Percentiles rank a stretch among this genome's conserved stretches.
Conservation (phyloP, 2,888 invertebrate species). For the Ariolimax columbianus region DNA sequence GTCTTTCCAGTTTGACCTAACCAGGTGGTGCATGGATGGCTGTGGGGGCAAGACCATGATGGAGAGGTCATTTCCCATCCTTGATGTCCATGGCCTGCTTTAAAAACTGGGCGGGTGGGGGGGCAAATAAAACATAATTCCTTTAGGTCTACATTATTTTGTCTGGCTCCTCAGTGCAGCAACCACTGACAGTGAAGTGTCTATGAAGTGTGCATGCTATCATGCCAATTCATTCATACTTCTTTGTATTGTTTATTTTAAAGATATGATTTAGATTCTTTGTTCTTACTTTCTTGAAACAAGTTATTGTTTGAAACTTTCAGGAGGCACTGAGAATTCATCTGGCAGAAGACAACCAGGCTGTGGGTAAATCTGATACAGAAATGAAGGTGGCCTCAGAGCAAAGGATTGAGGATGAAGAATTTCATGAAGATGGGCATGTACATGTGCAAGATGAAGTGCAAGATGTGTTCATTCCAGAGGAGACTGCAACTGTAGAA, state of each 20-base stretch:
- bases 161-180: too few species aligned
- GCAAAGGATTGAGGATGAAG: neutral
- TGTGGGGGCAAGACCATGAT: too few species aligned
- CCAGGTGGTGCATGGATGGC: too few species aligned
- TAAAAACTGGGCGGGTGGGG: too few species aligned
- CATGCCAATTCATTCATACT: neutral
- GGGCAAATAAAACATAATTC: too few species aligned
- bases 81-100: too few species aligned
- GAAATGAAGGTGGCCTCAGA: neutral
- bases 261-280: neutral
- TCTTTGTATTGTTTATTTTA: neutral
- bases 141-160: too few species aligned
- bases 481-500: neutral
- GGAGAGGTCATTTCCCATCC: too few species aligned
- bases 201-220: too few species aligned
- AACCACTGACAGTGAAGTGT: too few species aligned
- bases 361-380: conserved; percentile 26
- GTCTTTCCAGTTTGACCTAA: too few species aligned
- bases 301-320: neutral
- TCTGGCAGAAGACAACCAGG: conserved; percentile 49
- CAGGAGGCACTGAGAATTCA: conserved; percentile 54
- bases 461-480: conserved; percentile 18
- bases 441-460: conserved; percentile 20
- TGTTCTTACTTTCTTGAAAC: neutral
- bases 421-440: conserved; percentile 6